Evolutionary conservation across 2,888 invertebrate species (phyloP).

Genomic region (Lasioglossum morio): DNA sequence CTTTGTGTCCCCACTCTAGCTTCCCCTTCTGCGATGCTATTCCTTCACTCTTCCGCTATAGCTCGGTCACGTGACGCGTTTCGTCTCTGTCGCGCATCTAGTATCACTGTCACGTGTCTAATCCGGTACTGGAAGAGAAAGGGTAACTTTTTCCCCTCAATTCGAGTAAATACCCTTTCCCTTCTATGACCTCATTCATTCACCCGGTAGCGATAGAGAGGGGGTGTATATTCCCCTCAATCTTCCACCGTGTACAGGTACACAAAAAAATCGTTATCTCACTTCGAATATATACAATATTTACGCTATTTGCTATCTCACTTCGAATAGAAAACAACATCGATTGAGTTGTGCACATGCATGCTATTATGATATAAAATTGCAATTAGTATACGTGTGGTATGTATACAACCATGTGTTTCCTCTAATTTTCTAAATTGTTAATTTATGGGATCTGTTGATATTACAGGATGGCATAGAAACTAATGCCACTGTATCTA

Average conservation of each 20-base stretch:
- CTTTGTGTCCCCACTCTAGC: background rate
- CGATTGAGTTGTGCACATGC: background rate
- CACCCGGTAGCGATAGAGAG: no score
- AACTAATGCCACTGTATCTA: slow-evolving; percentile 93
- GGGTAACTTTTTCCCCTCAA: no score
- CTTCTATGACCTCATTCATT: no score
- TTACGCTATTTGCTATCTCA: no score
- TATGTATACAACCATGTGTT: background rate
- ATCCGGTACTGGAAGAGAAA: background rate
- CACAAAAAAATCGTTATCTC: background rate
- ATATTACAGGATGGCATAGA: slow-evolving; percentile 91
- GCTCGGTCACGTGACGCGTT: no score
- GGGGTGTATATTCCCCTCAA: background rate
- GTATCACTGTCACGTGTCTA: no score
- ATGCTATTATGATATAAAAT: background rate
- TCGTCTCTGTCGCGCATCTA: no score
- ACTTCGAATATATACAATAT: no score
- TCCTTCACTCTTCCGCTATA: no score
- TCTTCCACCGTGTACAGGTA: background rate
- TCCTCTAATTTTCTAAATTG: background rate
- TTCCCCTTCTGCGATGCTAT: no score
- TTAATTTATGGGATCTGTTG: background rate
- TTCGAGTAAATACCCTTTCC: no score
- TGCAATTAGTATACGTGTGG: background rate
- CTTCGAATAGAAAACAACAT: background rate